Percentiles rank a stretch among this genome's conserved stretches.
Evolutionary conservation across 2,888 invertebrate species (phyloP).

Genomic region (Drosophila meridionalis): DNA sequence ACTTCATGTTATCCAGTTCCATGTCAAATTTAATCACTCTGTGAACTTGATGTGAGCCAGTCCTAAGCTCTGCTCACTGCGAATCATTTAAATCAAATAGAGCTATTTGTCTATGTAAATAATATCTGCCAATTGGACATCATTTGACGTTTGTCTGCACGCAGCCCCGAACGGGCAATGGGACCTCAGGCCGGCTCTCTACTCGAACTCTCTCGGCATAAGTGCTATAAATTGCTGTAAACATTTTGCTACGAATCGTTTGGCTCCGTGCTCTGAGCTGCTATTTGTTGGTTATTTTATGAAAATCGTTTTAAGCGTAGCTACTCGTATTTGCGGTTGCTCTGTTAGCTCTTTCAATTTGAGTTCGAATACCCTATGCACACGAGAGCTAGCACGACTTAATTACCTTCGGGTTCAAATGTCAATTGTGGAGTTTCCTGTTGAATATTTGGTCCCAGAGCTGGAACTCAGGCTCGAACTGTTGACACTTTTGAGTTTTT

Average conservation of each 20-base stretch:
- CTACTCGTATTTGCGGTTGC: constrained; percentile 29
- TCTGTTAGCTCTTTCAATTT: constrained; percentile 11
- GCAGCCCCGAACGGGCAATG: background rate
- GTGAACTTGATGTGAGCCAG: background rate
- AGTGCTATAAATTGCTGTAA: constrained; percentile 45
- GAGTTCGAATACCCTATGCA: constrained; percentile 8
- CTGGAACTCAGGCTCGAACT: background rate
- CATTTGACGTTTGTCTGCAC: constrained; percentile 8
- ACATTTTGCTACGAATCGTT: constrained; percentile 43
- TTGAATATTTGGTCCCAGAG: background rate
- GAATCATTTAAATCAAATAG: constrained; percentile 3
- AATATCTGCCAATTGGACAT: constrained; percentile 19
- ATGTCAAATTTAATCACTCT: background rate
- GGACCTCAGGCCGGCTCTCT: background rate
- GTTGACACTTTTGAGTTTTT: background rate
- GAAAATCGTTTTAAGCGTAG: constrained; percentile 33
- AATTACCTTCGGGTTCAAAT: background rate
- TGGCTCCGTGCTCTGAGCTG: background rate
- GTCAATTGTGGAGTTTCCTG: background rate
- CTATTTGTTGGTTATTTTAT: constrained; percentile 35
- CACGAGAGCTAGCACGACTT: background rate
- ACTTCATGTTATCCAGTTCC: background rate
- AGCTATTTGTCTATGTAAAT: background rate
- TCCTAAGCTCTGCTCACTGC: background rate
- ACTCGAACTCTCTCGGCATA: constrained; percentile 15